Percentiles rank a stretch among this genome's conserved stretches.
phyloP scores from a whole-genome alignment of 2,113 vertebrate genomes.

The Noturus placidus region DNA sequence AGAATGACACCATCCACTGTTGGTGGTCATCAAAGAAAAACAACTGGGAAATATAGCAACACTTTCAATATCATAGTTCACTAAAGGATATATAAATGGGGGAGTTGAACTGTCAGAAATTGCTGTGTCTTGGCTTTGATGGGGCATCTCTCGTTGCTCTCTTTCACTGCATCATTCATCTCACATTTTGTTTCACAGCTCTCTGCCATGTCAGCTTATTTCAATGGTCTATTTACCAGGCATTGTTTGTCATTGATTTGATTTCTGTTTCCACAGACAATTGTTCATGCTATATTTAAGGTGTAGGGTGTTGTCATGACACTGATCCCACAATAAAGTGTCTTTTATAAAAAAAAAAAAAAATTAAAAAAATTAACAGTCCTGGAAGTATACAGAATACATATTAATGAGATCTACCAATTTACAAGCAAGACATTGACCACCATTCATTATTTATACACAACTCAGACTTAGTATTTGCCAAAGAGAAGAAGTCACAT shows the following conservation, averaged over 20 bases:
- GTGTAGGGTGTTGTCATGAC: not conserved
- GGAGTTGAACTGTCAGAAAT: not conserved
- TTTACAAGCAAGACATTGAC: no score
- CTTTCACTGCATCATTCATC: not conserved
- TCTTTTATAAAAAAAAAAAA: no score
- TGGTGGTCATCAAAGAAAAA: not conserved
- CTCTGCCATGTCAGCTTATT: not conserved
- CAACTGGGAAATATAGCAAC: no score
- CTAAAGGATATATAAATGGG: no score
- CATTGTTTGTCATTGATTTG: not conserved
- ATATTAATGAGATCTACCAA: no score
- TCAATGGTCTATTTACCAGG: not conserved
- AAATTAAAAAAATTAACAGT: not conserved
- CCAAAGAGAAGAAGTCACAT: no score
- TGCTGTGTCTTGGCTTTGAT: not conserved
- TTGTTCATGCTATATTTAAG: not conserved
- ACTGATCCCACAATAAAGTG: not conserved
- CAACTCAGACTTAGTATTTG: no score
- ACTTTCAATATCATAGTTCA: no score
- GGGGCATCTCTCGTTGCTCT: not conserved
- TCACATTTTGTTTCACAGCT: no score
- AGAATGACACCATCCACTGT: not conserved
- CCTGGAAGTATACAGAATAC: not conserved
- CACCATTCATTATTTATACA: no score
- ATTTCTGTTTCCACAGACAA: not conserved